Evolutionary conservation across 2,113 vertebrate species (phyloP).

Genomic region (Otis tarda): DNA sequence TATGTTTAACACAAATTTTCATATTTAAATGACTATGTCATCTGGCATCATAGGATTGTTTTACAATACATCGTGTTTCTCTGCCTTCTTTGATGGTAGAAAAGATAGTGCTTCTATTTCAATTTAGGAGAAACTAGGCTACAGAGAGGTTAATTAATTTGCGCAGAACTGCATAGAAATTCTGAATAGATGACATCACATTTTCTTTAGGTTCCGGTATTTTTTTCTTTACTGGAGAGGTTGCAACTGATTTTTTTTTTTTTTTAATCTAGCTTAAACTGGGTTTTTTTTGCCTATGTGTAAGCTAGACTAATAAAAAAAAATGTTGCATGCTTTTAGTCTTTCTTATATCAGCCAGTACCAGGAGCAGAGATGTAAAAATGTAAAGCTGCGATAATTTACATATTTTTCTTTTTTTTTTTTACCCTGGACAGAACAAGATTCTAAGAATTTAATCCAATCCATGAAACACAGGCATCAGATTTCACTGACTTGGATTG

Average conservation of each 20-base stretch:
- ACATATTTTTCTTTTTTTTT: background rate
- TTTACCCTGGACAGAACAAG: background rate
- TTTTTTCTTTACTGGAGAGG: background rate
- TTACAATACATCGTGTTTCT: background rate
- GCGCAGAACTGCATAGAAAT: background rate
- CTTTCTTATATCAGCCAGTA: background rate
- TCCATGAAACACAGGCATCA: background rate
- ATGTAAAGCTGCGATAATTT: background rate
- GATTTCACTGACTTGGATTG: background rate
- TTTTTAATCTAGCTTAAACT: background rate
- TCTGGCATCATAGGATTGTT: background rate
- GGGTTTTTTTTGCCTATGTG: background rate
- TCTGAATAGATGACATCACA: background rate
- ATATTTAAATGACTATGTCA: background rate
- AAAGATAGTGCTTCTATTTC: background rate
- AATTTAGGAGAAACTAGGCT: background rate
- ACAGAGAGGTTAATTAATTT: background rate
- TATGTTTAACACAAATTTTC: background rate
- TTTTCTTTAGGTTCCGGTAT: background rate
- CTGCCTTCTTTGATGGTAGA: background rate
- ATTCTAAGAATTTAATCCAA: background rate
- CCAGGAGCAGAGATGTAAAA: background rate
- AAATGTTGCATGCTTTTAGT: background rate
- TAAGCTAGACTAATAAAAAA: background rate
- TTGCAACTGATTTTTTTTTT: background rate